Conservation (phyloP, 2,113 vertebrate species). For the Catharus bicknelli region DNA sequence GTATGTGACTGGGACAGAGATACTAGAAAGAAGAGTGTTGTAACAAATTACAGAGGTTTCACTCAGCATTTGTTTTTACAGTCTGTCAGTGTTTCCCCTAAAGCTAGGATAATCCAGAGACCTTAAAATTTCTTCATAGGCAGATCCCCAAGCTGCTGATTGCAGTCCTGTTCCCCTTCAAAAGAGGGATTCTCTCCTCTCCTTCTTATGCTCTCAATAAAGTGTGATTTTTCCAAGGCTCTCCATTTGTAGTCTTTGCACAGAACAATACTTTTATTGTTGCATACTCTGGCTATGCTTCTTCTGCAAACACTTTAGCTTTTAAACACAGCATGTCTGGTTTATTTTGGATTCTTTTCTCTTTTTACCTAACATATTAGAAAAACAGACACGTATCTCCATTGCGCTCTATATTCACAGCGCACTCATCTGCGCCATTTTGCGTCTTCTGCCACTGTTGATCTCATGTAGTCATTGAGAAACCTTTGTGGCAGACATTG, state of each 20-base stretch:
- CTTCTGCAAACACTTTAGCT: slow-evolving; percentile 27
- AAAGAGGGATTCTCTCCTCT: background rate
- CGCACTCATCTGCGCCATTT: background rate
- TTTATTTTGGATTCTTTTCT: slow-evolving; percentile 45
- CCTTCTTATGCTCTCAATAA: background rate
- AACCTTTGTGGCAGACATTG: background rate
- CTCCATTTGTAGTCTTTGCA: background rate
- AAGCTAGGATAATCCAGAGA: background rate
- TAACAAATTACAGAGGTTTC: background rate
- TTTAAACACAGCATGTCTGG: slow-evolving; percentile 8
- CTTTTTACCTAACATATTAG: background rate
- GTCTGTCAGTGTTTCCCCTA: background rate
- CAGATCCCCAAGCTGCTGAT: background rate
- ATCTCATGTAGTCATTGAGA: background rate
- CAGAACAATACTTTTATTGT: background rate
- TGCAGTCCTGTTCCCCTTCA: background rate
- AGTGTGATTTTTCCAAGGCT: background rate
- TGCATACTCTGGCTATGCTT: background rate
- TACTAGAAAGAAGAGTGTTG: background rate
- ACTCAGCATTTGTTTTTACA: background rate
- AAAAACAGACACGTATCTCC: background rate
- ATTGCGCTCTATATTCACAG: background rate
- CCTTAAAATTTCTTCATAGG: background rate
- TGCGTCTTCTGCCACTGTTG: background rate
- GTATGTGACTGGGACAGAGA: background rate